A percentile compares a stretch with the other conserved stretches of the same genome.
phyloP scores from a whole-genome alignment of 2,797 vertebrate species.

The Diceros bicornis region DNA sequence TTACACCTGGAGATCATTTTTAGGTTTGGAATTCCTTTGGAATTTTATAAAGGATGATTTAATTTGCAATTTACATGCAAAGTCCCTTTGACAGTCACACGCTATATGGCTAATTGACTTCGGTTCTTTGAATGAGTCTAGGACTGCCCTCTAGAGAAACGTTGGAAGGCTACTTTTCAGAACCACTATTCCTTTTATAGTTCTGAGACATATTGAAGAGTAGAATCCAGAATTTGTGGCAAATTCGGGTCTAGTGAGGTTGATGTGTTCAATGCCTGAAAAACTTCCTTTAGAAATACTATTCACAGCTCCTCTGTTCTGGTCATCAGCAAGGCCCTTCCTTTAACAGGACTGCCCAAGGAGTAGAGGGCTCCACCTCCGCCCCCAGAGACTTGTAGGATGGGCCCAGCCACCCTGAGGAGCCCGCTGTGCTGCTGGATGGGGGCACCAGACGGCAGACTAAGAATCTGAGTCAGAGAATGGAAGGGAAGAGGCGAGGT shows the following conservation, averaged over 20 bases:
- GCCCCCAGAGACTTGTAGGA: not conserved
- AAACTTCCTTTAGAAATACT: not conserved
- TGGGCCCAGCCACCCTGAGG: not conserved
- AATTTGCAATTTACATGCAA: not conserved
- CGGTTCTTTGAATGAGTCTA: not conserved
- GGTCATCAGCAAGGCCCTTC: not conserved
- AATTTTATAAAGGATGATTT: not conserved
- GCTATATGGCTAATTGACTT: not conserved
- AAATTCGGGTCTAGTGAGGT: not conserved
- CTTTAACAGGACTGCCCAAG: not conserved
- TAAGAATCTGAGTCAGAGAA: not conserved
- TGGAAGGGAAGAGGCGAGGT: not conserved
- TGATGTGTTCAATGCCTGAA: not conserved
- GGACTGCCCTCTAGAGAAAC: not conserved
- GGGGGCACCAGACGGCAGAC: not conserved
- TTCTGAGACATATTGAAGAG: not conserved
- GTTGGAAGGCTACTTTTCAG: not conserved
- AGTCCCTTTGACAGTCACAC: not conserved
- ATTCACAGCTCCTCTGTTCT: not conserved
- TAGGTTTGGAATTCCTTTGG: slow-evolving; percentile 27
- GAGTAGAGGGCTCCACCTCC: not conserved
- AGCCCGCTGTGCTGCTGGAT: not conserved
- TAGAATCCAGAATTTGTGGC: not conserved
- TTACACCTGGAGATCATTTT: not conserved
- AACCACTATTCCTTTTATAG: not conserved